A percentile compares a stretch with the other conserved stretches of the same genome.
These are phyloP conservation scores for Bovichtus diacanthus DNA, from an alignment of 2,797 vertebrate species.

Conservation along the genomic window DNA sequence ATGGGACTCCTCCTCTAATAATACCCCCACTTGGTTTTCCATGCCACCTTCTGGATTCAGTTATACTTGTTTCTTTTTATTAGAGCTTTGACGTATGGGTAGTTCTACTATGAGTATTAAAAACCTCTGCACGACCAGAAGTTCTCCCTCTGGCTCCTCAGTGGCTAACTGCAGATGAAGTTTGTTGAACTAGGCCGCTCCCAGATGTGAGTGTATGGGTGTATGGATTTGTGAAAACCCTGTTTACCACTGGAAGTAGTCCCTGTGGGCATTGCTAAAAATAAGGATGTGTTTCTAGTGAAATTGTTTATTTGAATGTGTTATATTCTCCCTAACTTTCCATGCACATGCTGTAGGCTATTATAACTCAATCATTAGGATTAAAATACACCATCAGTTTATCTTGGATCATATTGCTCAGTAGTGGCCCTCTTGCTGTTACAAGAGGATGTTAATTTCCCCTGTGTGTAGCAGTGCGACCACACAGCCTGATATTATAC, in stretches of 20 bases:
- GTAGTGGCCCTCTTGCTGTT: not conserved
- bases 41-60: not conserved
- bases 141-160: not conserved
- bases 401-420: constrained; percentile 1
- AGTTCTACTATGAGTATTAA: not conserved
- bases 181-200: constrained; percentile 1
- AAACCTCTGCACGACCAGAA: not conserved
- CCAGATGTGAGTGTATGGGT: not conserved
- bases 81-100: not conserved
- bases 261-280: not conserved
- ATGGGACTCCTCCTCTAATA: constrained; percentile 43
- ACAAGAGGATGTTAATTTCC: not conserved
- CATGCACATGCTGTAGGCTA: not conserved
- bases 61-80: not conserved
- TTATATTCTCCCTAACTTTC: not conserved
- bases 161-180: not conserved
- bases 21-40: constrained; percentile 32
- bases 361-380: not conserved
- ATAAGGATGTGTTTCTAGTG: not conserved
- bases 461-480: not conserved
- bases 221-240: not conserved
- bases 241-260: not conserved
- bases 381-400: not conserved
- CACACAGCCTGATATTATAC: not conserved
- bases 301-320: not conserved